A percentile compares a stretch with the other conserved stretches of the same genome.
phyloP scores from a whole-genome alignment of 2,888 invertebrate species.

The Toxonevra muliebris region DNA sequence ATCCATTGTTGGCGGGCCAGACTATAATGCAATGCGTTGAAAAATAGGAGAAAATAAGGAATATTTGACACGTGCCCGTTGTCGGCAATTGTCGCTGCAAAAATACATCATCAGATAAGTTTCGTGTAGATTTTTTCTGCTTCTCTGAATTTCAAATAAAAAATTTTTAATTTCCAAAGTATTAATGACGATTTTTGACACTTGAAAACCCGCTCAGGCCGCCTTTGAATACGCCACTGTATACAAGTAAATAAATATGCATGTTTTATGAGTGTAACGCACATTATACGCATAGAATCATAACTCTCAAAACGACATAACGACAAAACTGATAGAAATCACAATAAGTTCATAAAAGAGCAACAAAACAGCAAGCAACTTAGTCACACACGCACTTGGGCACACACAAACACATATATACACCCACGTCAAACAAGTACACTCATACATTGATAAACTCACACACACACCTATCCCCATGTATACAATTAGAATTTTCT shows the following conservation, averaged over 20 bases:
- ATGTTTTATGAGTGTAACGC: not conserved
- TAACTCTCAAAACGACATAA: not conserved
- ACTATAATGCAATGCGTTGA: too few relatives aligned
- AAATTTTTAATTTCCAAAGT: too few relatives aligned
- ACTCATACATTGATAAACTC: not conserved
- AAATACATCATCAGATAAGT: too few relatives aligned
- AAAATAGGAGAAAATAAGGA: too few relatives aligned
- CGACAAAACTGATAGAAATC: not conserved
- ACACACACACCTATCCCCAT: not conserved
- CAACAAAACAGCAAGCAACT: constrained; percentile 2
- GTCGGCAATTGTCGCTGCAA: too few relatives aligned
- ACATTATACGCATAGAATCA: constrained; percentile 4
- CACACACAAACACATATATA: not conserved
- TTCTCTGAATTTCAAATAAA: too few relatives aligned
- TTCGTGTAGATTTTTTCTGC: too few relatives aligned
- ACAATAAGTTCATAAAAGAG: constrained; percentile 12
- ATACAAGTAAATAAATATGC: constrained; percentile 9
- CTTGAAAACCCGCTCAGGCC: too few relatives aligned
- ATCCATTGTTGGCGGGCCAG: too few relatives aligned
- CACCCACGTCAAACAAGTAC: not conserved
- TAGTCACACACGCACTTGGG: not conserved
- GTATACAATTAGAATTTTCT: not conserved
- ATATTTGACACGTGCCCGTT: too few relatives aligned
- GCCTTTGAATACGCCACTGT: too few relatives aligned
- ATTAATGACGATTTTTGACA: too few relatives aligned